These are phyloP conservation scores for Heliconius congener DNA, from an alignment of 1,140 invertebrate species.

Conservation along the genomic window DNA sequence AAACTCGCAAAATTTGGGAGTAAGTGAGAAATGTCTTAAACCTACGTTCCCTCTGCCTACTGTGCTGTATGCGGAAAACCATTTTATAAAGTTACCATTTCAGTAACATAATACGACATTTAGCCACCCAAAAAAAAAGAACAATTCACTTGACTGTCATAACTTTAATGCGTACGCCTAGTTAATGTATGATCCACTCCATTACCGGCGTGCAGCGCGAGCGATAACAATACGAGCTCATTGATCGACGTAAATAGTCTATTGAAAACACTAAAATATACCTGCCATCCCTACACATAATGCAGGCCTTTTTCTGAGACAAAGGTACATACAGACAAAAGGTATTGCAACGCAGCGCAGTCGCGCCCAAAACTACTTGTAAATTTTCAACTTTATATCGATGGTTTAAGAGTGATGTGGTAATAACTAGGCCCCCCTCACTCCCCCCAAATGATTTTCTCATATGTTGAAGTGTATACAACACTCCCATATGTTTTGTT, in stretches of 20 bases:
- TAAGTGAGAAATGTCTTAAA: too few species aligned
- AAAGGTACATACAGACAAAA: conserved; percentile 5
- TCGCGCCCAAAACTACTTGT: not conserved
- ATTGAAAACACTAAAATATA: conserved; percentile 14
- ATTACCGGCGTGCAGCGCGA: not conserved
- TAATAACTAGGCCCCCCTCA: not conserved
- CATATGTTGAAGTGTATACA: not conserved
- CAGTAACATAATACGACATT: not conserved
- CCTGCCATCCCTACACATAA: not conserved
- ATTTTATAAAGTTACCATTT: not conserved
- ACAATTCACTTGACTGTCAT: not conserved
- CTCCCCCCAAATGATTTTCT: not conserved
- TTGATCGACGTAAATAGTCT: conserved; percentile 10
- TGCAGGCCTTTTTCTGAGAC: conserved; percentile 1
- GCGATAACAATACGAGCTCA: not conserved
- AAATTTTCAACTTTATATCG: conserved; percentile 13
- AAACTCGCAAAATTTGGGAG: too few species aligned
- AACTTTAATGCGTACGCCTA: not conserved
- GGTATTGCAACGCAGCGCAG: not conserved
- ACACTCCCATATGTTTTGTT: conserved; percentile 10
- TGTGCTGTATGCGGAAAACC: too few species aligned
- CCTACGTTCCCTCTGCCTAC: too few species aligned
- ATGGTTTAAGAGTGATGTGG: not conserved
- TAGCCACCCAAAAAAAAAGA: not conserved
- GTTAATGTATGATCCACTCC: not conserved